Percentiles rank a stretch among this genome's conserved stretches.
These are phyloP conservation scores for Athalia cordata DNA, from an alignment of 2,888 invertebrate genomes.

Conservation along the genomic window DNA sequence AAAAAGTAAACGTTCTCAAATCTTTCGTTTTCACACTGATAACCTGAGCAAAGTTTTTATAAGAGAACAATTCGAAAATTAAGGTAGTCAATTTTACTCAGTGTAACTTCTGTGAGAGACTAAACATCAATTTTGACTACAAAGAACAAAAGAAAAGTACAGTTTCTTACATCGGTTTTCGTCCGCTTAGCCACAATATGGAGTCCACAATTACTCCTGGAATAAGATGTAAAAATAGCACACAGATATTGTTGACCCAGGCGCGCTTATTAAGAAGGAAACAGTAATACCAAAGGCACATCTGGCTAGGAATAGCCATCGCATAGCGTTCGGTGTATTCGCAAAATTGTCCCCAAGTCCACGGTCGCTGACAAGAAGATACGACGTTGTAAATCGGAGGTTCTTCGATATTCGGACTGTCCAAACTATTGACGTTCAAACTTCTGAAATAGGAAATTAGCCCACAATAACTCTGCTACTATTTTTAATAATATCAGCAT, in stretches of 20 bases:
- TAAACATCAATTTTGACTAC: background rate
- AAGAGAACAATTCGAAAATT: too few species aligned
- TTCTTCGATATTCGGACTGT: constrained; percentile 62
- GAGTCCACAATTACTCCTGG: constrained; percentile 78
- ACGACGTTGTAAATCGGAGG: constrained; percentile 90
- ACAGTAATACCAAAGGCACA: constrained; percentile 80
- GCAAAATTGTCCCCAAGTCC: constrained; percentile 85
- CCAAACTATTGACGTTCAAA: constrained; percentile 24
- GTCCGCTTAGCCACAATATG: constrained; percentile 74
- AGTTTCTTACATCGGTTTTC: constrained; percentile 78
- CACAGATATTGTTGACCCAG: constrained; percentile 75
- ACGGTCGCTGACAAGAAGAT: constrained; percentile 87
- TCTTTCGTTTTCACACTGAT: background rate
- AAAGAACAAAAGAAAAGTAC: background rate
- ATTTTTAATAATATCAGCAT: background rate
- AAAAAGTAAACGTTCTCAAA: background rate
- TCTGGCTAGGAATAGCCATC: constrained; percentile 75
- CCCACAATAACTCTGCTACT: background rate
- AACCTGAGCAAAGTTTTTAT: background rate
- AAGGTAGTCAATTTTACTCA: too few species aligned
- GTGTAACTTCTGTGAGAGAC: background rate
- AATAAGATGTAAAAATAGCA: constrained; percentile 77
- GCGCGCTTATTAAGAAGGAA: constrained; percentile 77
- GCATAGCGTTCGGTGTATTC: constrained; percentile 75
- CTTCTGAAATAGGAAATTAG: constrained; percentile 8